phyloP scores from a whole-genome alignment of 2,113 vertebrate species.

The Acanthisitta chloris region DNA sequence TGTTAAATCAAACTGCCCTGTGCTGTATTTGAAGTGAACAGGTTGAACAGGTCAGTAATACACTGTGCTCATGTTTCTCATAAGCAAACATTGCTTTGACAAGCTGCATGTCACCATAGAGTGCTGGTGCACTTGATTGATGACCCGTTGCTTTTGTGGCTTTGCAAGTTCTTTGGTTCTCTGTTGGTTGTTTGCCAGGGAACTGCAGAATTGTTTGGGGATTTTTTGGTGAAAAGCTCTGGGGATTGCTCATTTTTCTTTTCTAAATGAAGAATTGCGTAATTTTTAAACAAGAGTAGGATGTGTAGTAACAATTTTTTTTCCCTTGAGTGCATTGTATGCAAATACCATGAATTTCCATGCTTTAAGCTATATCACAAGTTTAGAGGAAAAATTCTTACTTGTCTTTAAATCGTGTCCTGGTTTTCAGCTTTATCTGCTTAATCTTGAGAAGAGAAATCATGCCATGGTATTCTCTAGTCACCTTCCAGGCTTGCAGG shows the following conservation, averaged over 20 bases:
- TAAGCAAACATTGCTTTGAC: not conserved
- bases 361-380: not conserved
- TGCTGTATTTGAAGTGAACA: not conserved
- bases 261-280: not conserved
- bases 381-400: not conserved
- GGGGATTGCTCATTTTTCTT: not conserved
- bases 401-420: not conserved
- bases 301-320: not conserved
- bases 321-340: not conserved
- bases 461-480: not conserved
- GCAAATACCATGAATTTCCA: conserved; percentile 6
- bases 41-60: not conserved
- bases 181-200: not conserved
- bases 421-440: not conserved
- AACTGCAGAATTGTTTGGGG: not conserved
- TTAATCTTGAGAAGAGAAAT: not conserved
- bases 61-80: not conserved
- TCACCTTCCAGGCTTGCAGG: not conserved
- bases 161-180: not conserved
- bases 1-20: not conserved
- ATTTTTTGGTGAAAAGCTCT: not conserved
- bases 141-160: not conserved
- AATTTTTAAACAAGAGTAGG: not conserved
- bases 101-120: not conserved
- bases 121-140: not conserved